A percentile compares a stretch with the other conserved stretches of the same genome.
Evolutionary conservation across 1,140 invertebrate genomes (phyloP).

Genomic region (Orchestia grillus): DNA sequence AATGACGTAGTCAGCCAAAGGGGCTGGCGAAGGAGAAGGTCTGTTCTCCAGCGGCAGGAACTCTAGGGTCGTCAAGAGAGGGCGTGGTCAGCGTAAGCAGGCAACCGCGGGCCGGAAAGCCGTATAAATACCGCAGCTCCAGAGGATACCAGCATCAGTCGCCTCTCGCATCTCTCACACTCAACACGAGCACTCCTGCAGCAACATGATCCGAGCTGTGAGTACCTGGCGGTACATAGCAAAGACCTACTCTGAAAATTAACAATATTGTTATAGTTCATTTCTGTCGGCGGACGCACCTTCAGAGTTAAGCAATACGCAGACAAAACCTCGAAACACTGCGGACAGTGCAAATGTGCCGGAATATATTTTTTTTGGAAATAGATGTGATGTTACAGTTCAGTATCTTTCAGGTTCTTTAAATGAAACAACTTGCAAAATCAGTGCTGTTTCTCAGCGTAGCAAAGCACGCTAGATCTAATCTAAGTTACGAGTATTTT

Average conservation of each 20-base stretch:
- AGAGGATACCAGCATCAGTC: constrained; percentile 7
- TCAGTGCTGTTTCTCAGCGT: no score
- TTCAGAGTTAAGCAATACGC: background rate
- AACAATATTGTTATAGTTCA: no score
- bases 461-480: no score
- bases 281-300: background rate
- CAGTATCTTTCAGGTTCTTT: background rate
- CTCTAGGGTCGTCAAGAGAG: background rate
- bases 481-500: no score
- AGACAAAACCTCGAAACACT: background rate
- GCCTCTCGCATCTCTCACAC: background rate
- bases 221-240: background rate
- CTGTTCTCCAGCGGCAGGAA: background rate
- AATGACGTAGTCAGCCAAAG: background rate
- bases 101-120: background rate
- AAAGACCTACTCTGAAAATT: background rate
- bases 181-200: constrained; percentile 7
- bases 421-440: no score
- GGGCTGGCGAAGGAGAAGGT: background rate
- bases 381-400: background rate
- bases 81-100: background rate
- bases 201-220: constrained; percentile 23
- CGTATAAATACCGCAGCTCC: background rate
- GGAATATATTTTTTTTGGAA: background rate
- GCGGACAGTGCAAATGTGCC: background rate